phyloP scores from a whole-genome alignment of 2,888 invertebrate species.

The Tipula confusa region DNA sequence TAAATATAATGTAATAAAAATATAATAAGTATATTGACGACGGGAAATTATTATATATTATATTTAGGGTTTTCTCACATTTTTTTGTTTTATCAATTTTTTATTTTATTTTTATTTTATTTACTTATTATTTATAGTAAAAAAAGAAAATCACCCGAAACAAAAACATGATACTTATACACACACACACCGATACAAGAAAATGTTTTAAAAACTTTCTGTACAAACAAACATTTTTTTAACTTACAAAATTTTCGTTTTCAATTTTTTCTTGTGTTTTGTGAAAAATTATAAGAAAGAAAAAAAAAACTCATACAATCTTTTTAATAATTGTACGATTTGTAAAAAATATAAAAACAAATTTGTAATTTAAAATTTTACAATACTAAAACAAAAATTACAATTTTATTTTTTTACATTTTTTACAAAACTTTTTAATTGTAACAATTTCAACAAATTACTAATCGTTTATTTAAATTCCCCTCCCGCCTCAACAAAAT shows the following conservation, averaged over 20 bases:
- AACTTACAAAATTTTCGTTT: neutral
- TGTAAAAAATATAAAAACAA: neutral
- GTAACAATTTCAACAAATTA: neutral
- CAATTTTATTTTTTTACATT: neutral
- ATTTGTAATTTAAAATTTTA: neutral
- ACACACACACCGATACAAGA: neutral
- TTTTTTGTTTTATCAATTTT: neutral
- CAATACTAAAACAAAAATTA: neutral
- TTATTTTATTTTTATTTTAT: neutral
- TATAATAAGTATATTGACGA: neutral
- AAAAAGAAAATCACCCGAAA: neutral
- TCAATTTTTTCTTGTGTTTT: neutral
- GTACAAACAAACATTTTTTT: neutral
- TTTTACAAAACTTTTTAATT: neutral
- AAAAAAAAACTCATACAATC: neutral
- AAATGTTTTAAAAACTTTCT: neutral
- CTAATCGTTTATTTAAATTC: neutral
- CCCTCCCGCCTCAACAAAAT: constrained; percentile 31
- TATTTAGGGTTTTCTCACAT: neutral
- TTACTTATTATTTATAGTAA: neutral
- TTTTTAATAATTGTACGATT: neutral
- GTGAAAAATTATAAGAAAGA: neutral
- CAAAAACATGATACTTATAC: neutral
- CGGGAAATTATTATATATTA: neutral
- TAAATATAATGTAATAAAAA: neutral